A percentile compares a stretch with the other conserved stretches of the same genome.
These are phyloP conservation scores for Phyllostomus hastatus DNA, from an alignment of 2,113 vertebrate species.

Conservation along the genomic window DNA sequence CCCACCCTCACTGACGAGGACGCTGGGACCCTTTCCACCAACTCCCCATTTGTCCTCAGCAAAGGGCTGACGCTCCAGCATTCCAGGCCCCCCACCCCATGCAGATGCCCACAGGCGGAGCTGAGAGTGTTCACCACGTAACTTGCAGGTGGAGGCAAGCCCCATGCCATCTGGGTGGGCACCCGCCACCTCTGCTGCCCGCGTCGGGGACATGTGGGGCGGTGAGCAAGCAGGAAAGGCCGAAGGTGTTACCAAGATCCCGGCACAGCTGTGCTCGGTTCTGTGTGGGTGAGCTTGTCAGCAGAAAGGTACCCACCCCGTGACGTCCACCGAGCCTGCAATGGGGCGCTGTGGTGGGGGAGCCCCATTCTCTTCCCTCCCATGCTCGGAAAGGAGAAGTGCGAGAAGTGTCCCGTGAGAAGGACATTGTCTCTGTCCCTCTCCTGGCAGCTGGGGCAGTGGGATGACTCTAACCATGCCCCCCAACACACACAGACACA, in stretches of 20 bases:
- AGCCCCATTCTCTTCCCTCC: neutral
- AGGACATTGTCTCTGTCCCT: neutral
- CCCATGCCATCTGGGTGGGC: neutral
- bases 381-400: neutral
- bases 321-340: neutral
- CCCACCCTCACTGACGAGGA: neutral
- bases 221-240: neutral
- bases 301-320: fast-evolving
- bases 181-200: fast-evolving
- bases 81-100: neutral
- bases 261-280: neutral
- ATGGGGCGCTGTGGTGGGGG: fast-evolving
- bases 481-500: too few species aligned
- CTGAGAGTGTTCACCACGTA: neutral
- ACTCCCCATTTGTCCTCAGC: neutral
- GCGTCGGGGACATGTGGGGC: neutral
- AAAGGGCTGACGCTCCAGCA: neutral
- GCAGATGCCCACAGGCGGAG: neutral
- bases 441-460: too few species aligned
- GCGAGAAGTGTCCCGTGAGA: too few species aligned
- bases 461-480: neutral
- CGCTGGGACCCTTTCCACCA: neutral
- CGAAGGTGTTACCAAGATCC: neutral
- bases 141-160: neutral
- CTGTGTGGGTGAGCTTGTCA: too few species aligned